Conservation (phyloP, 2,113 vertebrate genomes). For the Mugil cephalus region DNA sequence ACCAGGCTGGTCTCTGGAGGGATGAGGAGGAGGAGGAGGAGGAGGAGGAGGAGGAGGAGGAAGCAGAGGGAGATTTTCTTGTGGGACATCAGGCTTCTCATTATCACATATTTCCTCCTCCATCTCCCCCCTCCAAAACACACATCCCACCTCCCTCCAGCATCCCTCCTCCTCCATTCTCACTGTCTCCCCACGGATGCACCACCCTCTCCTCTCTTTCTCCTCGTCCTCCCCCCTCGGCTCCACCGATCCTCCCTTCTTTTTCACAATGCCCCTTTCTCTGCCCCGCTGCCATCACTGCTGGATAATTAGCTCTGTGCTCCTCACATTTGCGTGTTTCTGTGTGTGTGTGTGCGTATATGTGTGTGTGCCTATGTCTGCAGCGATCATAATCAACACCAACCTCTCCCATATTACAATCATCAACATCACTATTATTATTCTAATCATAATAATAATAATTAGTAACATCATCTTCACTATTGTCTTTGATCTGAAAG, state of each 20-base stretch:
- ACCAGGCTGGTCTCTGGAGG: conserved; percentile 6
- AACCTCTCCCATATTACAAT: neutral
- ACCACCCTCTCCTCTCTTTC: neutral
- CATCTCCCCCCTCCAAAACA: conserved; percentile 10
- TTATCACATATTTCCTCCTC: conserved; percentile 36
- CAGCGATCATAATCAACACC: conserved; percentile 16
- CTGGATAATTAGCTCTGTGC: conserved; percentile 59
- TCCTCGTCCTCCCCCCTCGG: neutral
- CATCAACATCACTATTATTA: neutral
- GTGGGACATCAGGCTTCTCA: conserved; percentile 46
- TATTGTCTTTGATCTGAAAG: no score
- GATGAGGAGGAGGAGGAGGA: neutral
- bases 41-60: conserved; percentile 8
- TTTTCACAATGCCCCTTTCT: conserved; percentile 36
- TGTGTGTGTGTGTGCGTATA: conserved; percentile 16
- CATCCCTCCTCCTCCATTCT: conserved; percentile 18
- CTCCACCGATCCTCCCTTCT: neutral
- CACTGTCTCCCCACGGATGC: neutral
- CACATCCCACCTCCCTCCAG: conserved; percentile 10
- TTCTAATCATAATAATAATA: neutral
- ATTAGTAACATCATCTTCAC: no score
- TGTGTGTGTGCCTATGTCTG: neutral
- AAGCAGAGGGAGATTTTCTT: conserved; percentile 14
- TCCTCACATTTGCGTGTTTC: conserved; percentile 12
- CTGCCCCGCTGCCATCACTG: conserved; percentile 38